Conservation (phyloP, 2,888 invertebrate species). For the Anorthoa munda region DNA sequence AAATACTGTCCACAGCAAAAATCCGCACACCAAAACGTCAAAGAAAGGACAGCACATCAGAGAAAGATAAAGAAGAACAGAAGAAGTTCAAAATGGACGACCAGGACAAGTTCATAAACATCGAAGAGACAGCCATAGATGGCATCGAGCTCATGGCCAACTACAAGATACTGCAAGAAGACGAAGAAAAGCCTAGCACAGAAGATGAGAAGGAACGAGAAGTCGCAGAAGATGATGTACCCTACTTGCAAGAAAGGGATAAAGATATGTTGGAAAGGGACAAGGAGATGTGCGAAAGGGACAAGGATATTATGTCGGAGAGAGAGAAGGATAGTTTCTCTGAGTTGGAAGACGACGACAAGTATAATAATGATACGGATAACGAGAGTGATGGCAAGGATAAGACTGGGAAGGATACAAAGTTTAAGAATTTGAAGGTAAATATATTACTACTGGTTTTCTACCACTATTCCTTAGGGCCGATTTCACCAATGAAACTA, state of each 20-base stretch:
- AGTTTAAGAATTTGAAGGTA: conserved; percentile 87
- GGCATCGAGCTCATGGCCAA: conserved; percentile 89
- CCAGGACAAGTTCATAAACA: conserved; percentile 80
- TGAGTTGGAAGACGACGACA: conserved; percentile 89
- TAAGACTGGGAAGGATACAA: conserved; percentile 78
- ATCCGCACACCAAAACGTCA: conserved; percentile 88
- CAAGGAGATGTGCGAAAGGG: conserved; percentile 71
- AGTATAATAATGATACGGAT: conserved; percentile 87
- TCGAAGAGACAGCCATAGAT: conserved; percentile 89
- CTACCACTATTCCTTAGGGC: no score
- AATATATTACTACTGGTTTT: neutral
- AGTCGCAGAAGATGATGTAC: conserved; percentile 78
- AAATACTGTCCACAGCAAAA: conserved; percentile 76
- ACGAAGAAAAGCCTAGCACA: conserved; percentile 84
- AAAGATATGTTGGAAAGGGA: conserved; percentile 72
- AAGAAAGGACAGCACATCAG: conserved; percentile 91
- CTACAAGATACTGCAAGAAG: conserved; percentile 82
- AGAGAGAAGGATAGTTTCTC: conserved; percentile 86
- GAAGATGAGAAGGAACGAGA: conserved; percentile 87
- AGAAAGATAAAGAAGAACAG: conserved; percentile 88
- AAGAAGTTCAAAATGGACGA: conserved; percentile 86
- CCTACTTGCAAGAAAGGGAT: conserved; percentile 58
- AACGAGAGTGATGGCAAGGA: conserved; percentile 87
- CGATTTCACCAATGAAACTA: no score
- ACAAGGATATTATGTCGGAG: conserved; percentile 81